phyloP scores from a whole-genome alignment of 2,797 vertebrate species.

The Pelobates cultripes region DNA sequence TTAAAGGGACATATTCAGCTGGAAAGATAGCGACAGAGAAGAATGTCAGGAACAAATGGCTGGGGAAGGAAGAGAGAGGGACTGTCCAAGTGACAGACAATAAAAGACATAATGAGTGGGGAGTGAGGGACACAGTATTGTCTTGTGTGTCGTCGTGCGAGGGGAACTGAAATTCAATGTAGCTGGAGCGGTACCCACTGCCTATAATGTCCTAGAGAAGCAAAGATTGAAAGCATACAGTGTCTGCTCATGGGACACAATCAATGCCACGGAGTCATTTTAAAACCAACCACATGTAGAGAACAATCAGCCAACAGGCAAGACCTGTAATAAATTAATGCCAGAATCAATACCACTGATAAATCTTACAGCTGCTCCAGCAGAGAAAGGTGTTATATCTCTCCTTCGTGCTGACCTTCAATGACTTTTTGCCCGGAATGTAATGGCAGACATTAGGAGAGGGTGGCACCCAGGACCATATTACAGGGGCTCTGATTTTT shows the following conservation, averaged over 20 bases:
- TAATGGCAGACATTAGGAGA: neutral
- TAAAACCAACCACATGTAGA: neutral
- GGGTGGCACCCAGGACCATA: too few relatives aligned
- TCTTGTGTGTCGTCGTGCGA: too few relatives aligned
- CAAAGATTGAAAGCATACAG: neutral
- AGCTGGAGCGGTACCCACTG: neutral
- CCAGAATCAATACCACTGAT: slow-evolving; percentile 1
- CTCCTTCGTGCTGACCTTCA: neutral
- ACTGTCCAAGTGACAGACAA: too few relatives aligned
- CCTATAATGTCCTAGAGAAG: neutral
- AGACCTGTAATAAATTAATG: slow-evolving; percentile 1
- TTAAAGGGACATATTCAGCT: too few relatives aligned
- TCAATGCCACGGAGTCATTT: neutral
- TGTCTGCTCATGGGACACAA: neutral
- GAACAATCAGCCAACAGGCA: neutral
- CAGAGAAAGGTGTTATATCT: neutral
- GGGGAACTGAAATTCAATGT: too few relatives aligned
- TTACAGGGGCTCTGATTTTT: too few relatives aligned
- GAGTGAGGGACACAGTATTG: too few relatives aligned
- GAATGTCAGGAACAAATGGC: too few relatives aligned
- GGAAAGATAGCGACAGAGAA: too few relatives aligned
- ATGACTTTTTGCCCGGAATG: neutral
- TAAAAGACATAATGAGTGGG: too few relatives aligned
- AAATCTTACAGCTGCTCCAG: slow-evolving; percentile 9
- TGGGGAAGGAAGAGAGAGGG: too few relatives aligned